phyloP scores from a whole-genome alignment of 2,888 invertebrate species.

The Lochmaea capreae region DNA sequence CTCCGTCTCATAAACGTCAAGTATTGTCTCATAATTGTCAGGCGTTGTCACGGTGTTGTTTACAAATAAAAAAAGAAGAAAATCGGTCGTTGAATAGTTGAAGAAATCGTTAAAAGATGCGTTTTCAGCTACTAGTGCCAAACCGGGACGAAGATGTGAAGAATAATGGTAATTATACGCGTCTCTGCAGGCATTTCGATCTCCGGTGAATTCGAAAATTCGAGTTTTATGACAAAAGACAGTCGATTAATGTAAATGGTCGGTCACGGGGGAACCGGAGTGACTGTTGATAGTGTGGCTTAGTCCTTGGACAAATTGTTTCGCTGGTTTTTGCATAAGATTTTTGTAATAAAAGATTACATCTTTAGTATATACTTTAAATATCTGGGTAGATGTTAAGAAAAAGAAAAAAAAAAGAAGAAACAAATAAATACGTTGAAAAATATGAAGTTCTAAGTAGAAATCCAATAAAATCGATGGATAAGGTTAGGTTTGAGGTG shows the following conservation, averaged over 20 bases:
- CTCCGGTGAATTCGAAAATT: slow-evolving; percentile 33
- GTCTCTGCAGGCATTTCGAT: slow-evolving; percentile 20
- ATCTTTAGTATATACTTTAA: slow-evolving; percentile 19
- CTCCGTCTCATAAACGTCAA: slow-evolving; percentile 19
- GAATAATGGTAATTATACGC: slow-evolving; percentile 35
- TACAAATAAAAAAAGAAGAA: slow-evolving; percentile 24
- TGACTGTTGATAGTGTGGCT: slow-evolving; percentile 21
- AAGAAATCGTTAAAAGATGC: slow-evolving; percentile 29
- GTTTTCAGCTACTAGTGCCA: slow-evolving; percentile 27
- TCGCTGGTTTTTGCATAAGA: slow-evolving; percentile 27
- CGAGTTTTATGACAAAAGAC: slow-evolving; percentile 33
- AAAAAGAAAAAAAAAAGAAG: too few relatives aligned
- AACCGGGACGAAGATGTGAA: slow-evolving; percentile 26
- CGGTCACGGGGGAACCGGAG: slow-evolving; percentile 16
- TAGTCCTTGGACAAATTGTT: slow-evolving; percentile 29
- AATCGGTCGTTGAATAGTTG: slow-evolving; percentile 20
- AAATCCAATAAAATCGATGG: too few relatives aligned
- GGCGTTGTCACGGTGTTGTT: slow-evolving; percentile 19
- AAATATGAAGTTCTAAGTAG: too few relatives aligned
- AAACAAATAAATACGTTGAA: too few relatives aligned
- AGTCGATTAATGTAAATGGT: slow-evolving; percentile 29
- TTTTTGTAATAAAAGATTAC: slow-evolving; percentile 29
- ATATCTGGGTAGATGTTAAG: slow-evolving; percentile 14
- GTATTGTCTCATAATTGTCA: slow-evolving; percentile 27
- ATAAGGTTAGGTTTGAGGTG: too few relatives aligned